Percentiles rank a stretch among this genome's conserved stretches.
These are phyloP conservation scores for Cecropterus lyciades DNA, from an alignment of 1,140 invertebrate species.

Conservation along the genomic window DNA sequence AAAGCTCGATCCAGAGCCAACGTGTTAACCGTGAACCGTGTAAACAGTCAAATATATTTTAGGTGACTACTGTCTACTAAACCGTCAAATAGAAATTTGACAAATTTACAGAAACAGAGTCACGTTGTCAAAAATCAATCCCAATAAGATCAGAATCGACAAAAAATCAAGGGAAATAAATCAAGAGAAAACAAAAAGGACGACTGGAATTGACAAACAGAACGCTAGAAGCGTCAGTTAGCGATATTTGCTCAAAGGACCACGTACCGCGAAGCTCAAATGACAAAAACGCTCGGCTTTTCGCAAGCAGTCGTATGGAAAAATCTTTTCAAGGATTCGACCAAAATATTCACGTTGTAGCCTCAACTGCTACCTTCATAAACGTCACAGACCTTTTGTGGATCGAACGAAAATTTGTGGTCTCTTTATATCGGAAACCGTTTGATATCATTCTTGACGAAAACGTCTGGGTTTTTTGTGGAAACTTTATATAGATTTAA, in stretches of 20 bases:
- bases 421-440: constrained; percentile 7
- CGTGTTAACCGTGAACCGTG: no score
- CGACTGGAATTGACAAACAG: background rate
- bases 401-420: constrained; percentile 10
- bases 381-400: constrained; percentile 17
- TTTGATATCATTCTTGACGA: background rate
- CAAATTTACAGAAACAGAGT: no score
- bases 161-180: background rate
- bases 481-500: background rate
- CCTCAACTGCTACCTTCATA: constrained; percentile 8
- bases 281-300: constrained; percentile 7
- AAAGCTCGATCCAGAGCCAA: no score
- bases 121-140: no score
- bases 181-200: background rate
- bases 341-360: constrained; percentile 14
- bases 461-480: background rate
- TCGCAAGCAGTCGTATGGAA: constrained; percentile 10
- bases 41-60: no score
- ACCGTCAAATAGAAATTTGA: no score
- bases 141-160: background rate
- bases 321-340: constrained; percentile 10
- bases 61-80: no score
- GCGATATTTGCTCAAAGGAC: constrained; percentile 1
- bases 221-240: background rate
- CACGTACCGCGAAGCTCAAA: constrained; percentile 10